Conservation (phyloP, 2,113 vertebrate genomes). For the Hippopotamus amphibius region DNA sequence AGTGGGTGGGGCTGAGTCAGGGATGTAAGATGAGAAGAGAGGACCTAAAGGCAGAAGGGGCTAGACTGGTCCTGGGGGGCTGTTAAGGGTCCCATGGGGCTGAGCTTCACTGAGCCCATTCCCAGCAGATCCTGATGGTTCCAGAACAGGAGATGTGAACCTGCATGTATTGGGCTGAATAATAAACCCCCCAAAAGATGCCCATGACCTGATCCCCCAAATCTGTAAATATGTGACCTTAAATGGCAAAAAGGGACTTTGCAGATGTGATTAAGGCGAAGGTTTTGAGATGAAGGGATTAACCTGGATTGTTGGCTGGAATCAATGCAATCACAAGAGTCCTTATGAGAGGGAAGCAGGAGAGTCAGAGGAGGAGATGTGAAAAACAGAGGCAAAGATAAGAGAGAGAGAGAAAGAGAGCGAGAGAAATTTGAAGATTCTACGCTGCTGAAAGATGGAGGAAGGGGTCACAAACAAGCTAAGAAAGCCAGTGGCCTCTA, state of each 20-base stretch:
- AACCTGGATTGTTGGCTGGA: background rate
- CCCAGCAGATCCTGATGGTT: background rate
- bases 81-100: background rate
- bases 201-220: no score
- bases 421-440: fast-evolving
- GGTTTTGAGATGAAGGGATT: background rate
- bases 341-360: background rate
- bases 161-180: background rate
- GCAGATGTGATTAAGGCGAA: background rate
- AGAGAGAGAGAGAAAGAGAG: background rate
- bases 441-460: background rate
- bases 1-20: fast-evolving
- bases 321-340: background rate
- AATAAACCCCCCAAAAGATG: background rate
- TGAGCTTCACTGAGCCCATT: background rate
- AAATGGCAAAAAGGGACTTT: background rate
- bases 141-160: background rate
- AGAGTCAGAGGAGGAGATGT: background rate
- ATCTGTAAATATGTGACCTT: fast-evolving
- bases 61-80: fast-evolving
- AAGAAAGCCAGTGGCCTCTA: background rate
- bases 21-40: background rate
- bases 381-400: background rate
- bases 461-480: no score
- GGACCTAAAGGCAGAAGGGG: background rate